Evolutionary conservation across 92 coral and sea anemone species (phyloP).

Genomic region (Pocillopora grandis): DNA sequence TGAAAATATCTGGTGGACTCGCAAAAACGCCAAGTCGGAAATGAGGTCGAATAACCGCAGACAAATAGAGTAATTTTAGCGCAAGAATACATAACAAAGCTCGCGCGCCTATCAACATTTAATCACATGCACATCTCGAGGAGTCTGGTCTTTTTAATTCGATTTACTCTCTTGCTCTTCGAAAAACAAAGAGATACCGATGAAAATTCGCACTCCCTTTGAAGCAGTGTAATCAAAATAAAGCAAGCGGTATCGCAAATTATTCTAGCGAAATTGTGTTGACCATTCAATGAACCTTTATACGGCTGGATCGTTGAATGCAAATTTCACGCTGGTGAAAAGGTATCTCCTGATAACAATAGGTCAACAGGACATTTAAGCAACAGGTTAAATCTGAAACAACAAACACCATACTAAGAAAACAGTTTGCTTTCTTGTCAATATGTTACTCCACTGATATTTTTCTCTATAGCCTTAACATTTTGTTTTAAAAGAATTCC

Average conservation of each 20-base stretch:
- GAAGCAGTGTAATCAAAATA: background rate
- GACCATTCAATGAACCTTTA: background rate
- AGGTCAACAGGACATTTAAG: constrained; percentile 1
- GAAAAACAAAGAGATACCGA: background rate
- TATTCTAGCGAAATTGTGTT: background rate
- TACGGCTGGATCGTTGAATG: background rate
- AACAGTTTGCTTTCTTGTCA: background rate
- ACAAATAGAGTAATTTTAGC: background rate
- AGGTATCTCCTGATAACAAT: constrained; percentile 23
- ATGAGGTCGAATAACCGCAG: too few species aligned
- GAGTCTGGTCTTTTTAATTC: background rate
- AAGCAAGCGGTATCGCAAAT: background rate
- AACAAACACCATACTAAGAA: background rate
- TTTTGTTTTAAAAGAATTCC: background rate
- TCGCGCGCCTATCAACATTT: background rate
- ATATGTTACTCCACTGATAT: too few species aligned
- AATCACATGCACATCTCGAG: constrained; percentile 9
- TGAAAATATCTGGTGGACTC: background rate
- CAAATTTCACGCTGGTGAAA: background rate
- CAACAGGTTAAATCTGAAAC: background rate
- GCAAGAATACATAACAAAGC: background rate
- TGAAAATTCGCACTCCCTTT: background rate
- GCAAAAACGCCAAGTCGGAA: background rate
- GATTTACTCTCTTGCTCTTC: background rate
- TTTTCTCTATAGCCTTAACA: background rate